These are phyloP conservation scores for Halictus rubicundus DNA, from an alignment of 1,140 invertebrate species.

Conservation along the genomic window DNA sequence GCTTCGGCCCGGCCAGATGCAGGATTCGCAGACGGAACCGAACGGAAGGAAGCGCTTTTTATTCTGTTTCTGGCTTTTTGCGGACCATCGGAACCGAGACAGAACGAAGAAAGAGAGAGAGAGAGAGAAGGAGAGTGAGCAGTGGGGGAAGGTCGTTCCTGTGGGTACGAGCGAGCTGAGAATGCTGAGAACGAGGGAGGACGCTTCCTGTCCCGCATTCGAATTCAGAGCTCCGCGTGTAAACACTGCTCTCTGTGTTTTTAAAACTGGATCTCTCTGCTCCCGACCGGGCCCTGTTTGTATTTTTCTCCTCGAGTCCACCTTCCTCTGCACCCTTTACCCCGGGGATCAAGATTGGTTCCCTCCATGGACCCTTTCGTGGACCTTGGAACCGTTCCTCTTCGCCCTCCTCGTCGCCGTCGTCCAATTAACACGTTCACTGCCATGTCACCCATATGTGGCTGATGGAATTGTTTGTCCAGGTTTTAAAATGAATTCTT, in stretches of 20 bases:
- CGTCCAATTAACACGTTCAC: too few species aligned
- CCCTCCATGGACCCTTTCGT: too few species aligned
- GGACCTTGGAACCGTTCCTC: too few species aligned
- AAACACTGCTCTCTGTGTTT: conserved; percentile 22
- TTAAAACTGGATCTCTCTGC: conserved; percentile 32
- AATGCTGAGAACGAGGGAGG: conserved; percentile 44
- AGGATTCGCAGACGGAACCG: conserved; percentile 67
- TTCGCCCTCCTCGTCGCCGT: too few species aligned
- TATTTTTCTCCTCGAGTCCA: background rate
- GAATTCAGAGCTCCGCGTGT: conserved; percentile 42
- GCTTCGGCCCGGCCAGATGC: conserved; percentile 60
- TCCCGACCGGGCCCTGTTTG: background rate
- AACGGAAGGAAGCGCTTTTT: conserved; percentile 77
- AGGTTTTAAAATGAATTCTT: too few species aligned
- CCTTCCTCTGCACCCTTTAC: too few species aligned
- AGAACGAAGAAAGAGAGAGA: too few species aligned
- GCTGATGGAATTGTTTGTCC: too few species aligned
- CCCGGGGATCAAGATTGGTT: too few species aligned
- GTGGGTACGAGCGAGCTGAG: conserved; percentile 30
- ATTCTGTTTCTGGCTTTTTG: conserved; percentile 73
- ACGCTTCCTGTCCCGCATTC: conserved; percentile 64
- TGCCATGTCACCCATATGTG: too few species aligned
- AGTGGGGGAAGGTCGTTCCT: conserved; percentile 36
- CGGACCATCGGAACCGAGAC: conserved; percentile 12
- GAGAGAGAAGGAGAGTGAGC: background rate